Conservation (phyloP, 2,888 invertebrate species). For the Lysandra bellargus region DNA sequence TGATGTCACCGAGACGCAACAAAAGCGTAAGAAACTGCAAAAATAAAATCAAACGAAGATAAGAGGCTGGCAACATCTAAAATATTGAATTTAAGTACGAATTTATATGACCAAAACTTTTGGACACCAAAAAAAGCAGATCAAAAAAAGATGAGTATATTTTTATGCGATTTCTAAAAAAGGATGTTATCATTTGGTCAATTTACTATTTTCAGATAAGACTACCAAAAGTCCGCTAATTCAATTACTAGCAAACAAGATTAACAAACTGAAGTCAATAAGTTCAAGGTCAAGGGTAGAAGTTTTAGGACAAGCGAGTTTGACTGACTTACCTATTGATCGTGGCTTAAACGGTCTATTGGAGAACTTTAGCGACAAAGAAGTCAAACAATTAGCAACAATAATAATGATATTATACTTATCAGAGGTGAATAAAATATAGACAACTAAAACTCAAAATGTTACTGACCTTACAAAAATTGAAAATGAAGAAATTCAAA, state of each 20-base stretch:
- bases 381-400: neutral
- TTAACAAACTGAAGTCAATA: neutral
- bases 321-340: neutral
- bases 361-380: neutral
- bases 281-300: slow-evolving; percentile 26
- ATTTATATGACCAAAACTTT: no score
- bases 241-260: slow-evolving; percentile 22
- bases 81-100: no score
- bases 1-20: neutral
- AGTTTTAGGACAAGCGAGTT: neutral
- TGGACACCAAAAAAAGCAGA: no score
- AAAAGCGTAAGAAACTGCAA: neutral
- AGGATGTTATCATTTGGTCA: neutral
- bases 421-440: neutral
- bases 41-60: neutral
- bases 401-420: neutral
- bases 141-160: neutral
- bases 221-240: slow-evolving; percentile 16
- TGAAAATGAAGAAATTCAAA: neutral
- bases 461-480: neutral
- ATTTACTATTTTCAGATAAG: neutral
- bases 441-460: neutral
- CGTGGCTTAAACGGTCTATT: neutral
- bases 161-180: neutral
- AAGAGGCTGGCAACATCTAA: no score